phyloP scores from a whole-genome alignment of 2,888 invertebrate genomes.

The Corbicula japonica region DNA sequence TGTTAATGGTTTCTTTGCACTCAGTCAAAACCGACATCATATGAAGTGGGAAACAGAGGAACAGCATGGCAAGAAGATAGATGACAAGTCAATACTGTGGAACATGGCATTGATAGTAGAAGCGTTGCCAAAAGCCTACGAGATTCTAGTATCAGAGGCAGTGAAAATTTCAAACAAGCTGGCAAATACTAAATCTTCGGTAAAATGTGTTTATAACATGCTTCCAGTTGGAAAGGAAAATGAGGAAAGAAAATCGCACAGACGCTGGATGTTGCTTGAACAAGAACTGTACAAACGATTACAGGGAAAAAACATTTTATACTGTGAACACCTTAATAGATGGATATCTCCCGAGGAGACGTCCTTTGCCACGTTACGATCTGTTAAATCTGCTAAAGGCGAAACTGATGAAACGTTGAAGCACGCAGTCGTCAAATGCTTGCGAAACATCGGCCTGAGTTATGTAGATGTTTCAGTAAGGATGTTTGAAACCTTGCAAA shows the following conservation, averaged over 20 bases:
- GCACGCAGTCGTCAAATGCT: slow-evolving; percentile 11
- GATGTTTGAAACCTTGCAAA: slow-evolving; percentile 17
- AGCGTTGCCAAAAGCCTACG: slow-evolving; percentile 73
- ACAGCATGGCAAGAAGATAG: slow-evolving; percentile 46
- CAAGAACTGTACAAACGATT: slow-evolving; percentile 17
- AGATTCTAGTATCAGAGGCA: slow-evolving; percentile 47
- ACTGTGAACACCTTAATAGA: slow-evolving; percentile 5
- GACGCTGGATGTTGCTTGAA: slow-evolving; percentile 9
- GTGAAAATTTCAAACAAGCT: background rate
- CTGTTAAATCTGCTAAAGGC: background rate
- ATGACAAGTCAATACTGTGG: slow-evolving; percentile 77
- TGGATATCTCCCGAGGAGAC: slow-evolving; percentile 39
- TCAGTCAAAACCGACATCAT: slow-evolving; percentile 82
- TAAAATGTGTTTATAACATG: slow-evolving; percentile 41
- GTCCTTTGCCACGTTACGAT: slow-evolving; percentile 26
- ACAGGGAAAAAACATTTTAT: slow-evolving; percentile 7
- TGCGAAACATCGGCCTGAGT: slow-evolving; percentile 11
- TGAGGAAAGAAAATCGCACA: slow-evolving; percentile 16
- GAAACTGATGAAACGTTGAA: background rate
- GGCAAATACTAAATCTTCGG: slow-evolving; percentile 1
- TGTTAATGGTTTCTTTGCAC: slow-evolving; percentile 84
- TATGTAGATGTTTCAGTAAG: slow-evolving; percentile 29
- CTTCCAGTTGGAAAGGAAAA: slow-evolving; percentile 28
- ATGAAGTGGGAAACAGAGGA: slow-evolving; percentile 82
- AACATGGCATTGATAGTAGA: slow-evolving; percentile 78